Evolutionary conservation across 2,113 vertebrate genomes (phyloP).

Genomic region (Bungarus multicinctus): DNA sequence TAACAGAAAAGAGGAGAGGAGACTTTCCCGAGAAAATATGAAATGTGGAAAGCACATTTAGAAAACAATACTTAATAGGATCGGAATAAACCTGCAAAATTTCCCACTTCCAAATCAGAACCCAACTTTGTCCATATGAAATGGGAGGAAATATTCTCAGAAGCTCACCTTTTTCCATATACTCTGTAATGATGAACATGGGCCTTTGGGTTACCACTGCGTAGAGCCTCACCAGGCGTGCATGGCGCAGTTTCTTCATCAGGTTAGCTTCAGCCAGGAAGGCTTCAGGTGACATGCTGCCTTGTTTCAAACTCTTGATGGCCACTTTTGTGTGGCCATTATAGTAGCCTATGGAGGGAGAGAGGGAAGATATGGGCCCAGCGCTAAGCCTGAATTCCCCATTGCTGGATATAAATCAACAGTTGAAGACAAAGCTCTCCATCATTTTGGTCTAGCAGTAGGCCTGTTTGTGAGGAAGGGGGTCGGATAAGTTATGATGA

Average conservation of each 20-base stretch:
- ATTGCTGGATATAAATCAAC: neutral
- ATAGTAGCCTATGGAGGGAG: conserved; percentile 74
- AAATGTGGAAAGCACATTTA: neutral
- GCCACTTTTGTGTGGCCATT: conserved; percentile 90
- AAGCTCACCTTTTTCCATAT: conserved; percentile 91
- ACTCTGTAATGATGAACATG: conserved; percentile 96
- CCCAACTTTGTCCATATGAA: neutral
- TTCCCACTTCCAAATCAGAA: neutral
- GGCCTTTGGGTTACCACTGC: conserved; percentile 96
- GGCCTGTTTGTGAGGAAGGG: neutral
- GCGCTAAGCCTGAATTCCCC: neutral
- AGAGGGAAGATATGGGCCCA: neutral
- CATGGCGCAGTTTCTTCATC: conserved; percentile 95
- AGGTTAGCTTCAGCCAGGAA: conserved; percentile 96
- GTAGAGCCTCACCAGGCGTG: conserved; percentile 86
- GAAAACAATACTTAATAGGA: neutral
- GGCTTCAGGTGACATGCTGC: conserved; percentile 91
- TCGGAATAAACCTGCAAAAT: neutral
- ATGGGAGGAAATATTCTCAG: neutral
- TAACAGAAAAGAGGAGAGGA: no score
- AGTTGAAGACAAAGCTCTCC: neutral
- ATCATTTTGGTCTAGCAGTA: neutral
- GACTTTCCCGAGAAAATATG: neutral
- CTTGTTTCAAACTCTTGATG: conserved; percentile 91
- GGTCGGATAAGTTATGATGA: neutral